Evolutionary conservation across 2,797 vertebrate species (phyloP).

Genomic region (Coregonus sp.): DNA sequence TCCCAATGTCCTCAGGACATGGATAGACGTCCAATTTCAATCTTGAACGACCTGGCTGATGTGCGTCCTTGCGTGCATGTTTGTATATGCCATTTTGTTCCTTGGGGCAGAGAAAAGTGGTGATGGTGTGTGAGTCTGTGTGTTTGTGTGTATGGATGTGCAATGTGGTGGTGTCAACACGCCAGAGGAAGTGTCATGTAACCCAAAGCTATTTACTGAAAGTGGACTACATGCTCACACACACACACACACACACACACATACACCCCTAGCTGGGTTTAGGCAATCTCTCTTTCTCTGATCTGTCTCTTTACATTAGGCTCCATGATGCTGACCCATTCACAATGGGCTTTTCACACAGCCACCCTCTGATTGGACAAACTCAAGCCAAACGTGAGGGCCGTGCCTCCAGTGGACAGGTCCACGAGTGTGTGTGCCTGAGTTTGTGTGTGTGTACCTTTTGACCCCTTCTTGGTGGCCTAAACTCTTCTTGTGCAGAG

Average conservation of each 20-base stretch:
- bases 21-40: no score
- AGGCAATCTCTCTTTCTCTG: constrained; percentile 64
- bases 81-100: not conserved
- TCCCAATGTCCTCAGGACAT: no score
- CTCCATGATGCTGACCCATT: constrained; percentile 73
- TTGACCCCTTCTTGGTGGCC: constrained; percentile 40
- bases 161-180: not conserved
- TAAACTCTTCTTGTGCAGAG: not conserved
- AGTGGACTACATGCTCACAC: constrained; percentile 33
- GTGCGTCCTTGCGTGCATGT: constrained; percentile 19
- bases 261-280: constrained; percentile 39
- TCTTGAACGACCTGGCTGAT: no score
- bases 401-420: constrained; percentile 46
- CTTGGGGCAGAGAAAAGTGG: no score
- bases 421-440: not conserved
- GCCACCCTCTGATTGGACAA: constrained; percentile 23
- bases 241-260: constrained; percentile 20
- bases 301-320: constrained; percentile 71
- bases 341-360: constrained; percentile 62
- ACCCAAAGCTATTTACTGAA: constrained; percentile 46
- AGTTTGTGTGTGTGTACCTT: constrained; percentile 39
- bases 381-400: constrained; percentile 45
- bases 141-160: constrained; percentile 10
- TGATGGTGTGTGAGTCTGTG: constrained; percentile 6
- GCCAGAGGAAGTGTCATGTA: constrained; percentile 46